A percentile compares a stretch with the other conserved stretches of the same genome.
These are phyloP conservation scores for Lacanobia oleracea DNA, from an alignment of 2,888 invertebrate genomes.

Conservation along the genomic window DNA sequence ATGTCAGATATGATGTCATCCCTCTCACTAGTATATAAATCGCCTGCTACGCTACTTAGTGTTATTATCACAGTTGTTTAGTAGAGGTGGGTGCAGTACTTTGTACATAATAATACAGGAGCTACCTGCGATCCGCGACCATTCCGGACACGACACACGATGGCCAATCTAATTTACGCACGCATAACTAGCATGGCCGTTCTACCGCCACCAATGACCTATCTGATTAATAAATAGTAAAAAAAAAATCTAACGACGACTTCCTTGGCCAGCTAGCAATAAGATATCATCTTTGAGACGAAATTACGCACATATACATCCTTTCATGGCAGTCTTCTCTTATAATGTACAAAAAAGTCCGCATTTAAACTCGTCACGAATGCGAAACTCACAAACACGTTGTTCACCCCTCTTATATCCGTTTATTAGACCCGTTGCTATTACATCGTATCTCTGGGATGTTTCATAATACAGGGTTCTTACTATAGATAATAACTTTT, in stretches of 20 bases:
- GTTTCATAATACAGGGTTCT: slow-evolving; percentile 80
- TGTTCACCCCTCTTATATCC: slow-evolving; percentile 83
- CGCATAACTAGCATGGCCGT: slow-evolving; percentile 79
- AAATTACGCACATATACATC: slow-evolving; percentile 85
- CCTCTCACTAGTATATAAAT: slow-evolving; percentile 91
- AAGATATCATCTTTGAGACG: slow-evolving; percentile 86
- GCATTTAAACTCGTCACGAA: slow-evolving; percentile 76
- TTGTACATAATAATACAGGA: slow-evolving; percentile 90
- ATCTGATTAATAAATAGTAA: slow-evolving; percentile 75
- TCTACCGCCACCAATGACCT: slow-evolving; percentile 71
- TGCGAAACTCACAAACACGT: slow-evolving; percentile 85
- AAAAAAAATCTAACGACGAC: slow-evolving; percentile 72
- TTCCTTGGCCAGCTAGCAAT: slow-evolving; percentile 77
- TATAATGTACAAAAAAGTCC: slow-evolving; percentile 89
- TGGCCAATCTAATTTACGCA: slow-evolving; percentile 80
- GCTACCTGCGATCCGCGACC: slow-evolving; percentile 85
- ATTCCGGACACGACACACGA: slow-evolving; percentile 80
- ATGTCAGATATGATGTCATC: slow-evolving; percentile 91
- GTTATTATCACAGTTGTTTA: slow-evolving; percentile 91
- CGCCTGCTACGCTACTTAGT: slow-evolving; percentile 91
- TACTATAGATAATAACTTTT: slow-evolving; percentile 88
- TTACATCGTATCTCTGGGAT: slow-evolving; percentile 79
- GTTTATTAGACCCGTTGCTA: slow-evolving; percentile 80
- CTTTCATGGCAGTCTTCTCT: slow-evolving; percentile 88
- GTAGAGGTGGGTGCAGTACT: slow-evolving; percentile 91